Evolutionary conservation across 2,888 invertebrate species (phyloP), one percentile per base, ranked within the genome.

Genomic region (Rotaria sp.): DNA sequence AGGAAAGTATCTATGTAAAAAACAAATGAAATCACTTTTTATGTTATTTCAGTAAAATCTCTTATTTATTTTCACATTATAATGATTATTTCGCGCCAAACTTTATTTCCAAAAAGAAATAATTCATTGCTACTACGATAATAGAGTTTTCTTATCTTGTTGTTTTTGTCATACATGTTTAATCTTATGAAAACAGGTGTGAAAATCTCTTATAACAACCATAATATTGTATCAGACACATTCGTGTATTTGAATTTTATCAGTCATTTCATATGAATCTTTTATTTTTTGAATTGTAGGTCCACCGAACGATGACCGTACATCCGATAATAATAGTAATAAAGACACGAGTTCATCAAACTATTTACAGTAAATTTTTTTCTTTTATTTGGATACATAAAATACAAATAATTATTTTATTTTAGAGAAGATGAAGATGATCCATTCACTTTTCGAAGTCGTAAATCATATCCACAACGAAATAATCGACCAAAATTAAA

Each of bases 381-480:
- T 41, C 4, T 30, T 59, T 30, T 13, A 10, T 1, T 59, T 7
- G 4, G 15, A 21, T 21, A 4, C 8, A 4, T 59, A n/a, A n/a
- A 8, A n/a, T 10, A 13, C 2, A 10, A 10, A 30, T 3, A 10
- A 59, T 30, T 30, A 30, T 75, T 75, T 41, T 75, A 38, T 80
- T 80, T 41, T 18, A 80, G 80, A 45, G 80, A 80, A 26, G 80
- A 80, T 45, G 80, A 80, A 45, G 45, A 45, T 80, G 80, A 80
- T 45, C 67, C 35, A 67, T 80, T 45, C n/a, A 80, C 45, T 11
- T 80, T 45, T 45, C 41, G 45, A 4, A 80, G 80, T 45, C 80
- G 80, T 2, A 80, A 80, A 45, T 80, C 80, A 4, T 80, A 80
- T 80, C 80, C 80, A 45, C 41, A 41, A 45, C 45, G 80, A 41